Evolutionary conservation across 2,113 vertebrate species (phyloP), one percentile per base, ranked within the genome.

Genomic region (Ctenodactylus gundi): DNA sequence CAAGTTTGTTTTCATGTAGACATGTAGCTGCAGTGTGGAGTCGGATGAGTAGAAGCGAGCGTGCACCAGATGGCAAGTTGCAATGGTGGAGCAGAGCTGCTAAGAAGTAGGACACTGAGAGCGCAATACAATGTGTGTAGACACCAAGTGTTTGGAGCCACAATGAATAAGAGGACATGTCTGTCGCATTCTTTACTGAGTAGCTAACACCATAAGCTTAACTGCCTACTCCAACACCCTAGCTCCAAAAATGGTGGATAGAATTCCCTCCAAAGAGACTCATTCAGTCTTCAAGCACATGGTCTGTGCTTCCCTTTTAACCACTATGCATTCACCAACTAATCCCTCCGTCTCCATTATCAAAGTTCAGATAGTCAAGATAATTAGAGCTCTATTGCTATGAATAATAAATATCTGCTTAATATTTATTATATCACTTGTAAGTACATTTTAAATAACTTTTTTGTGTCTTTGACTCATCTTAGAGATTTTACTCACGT

Each of bases 31-130:
- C 91, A 76, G 93, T 77, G 86, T 51, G 80, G 77, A 92, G 64
- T 1, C 65, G 46, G 34, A 88, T 62, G 96, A 65, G 86, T 2
- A 81, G n/a, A 96, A 96, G 94, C 94, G 34, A 41, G 81, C 93
- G 75, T 88, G 31, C 77, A 75, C 84, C 96, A 95, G 96, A 95
- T 60, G 94, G 96, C 46, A 83, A 85, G 49, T 53, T 21, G 70
- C 41, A 85, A 12, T 18, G 94, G 85, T 53, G 83, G 62, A 90
- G 68, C 20, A 20, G 92, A 60, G 17, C 75, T 93, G 41, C 88
- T 85, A 11, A 46, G 21, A 88, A 92, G 44, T 94, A 39, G 10
- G 8, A 77, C 85, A 88, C 34, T 85, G 36, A 84, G 84, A 65
- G 1, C 51, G 85, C 73, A 78, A 93, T 84, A 87, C 83, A 95